Base-by-base conservation (phyloP, 2,888 invertebrate species). In the Brachypalpus laphriformis region DNA sequence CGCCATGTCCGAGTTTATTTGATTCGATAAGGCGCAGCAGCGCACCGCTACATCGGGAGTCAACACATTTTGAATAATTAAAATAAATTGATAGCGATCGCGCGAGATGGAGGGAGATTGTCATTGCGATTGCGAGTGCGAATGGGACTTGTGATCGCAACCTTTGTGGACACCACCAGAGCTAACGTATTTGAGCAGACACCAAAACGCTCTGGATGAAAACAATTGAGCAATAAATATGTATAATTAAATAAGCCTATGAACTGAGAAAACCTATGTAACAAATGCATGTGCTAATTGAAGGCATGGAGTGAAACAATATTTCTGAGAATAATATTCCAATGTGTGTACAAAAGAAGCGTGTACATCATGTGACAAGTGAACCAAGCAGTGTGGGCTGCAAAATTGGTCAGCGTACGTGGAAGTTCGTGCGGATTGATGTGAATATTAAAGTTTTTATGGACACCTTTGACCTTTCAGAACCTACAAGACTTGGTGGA, bases 11-110 rank as follows among this genome's bases (percentile, higher is more conserved):
- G 51, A 81, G 59, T 63, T 54, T 54, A 82, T 72, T 37, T 56
- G 61, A 61, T 66, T 72, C 77, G 72, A 78, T 78, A 78, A 78
- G 66, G 72, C 70, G 63, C 61, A 61, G 5, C 25, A n/a, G 16
- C 18, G 59, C 20, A 9, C 18, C 40, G 22, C 65, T 59, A 45
- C 11, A 74, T 18, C 61, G 42, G 37, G 22, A 61, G 40, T 66
- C 72, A 49, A 74, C 78, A 78, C 72, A 78, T 78, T 74, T 63
- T 78, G 72, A 78, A 83, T 83, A 83, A 83, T 83, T 72, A 83
- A 83, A 83, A 83, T 78, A 74, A 78, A 83, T 83, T 83, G 66
- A 68, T 68, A 74, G 78, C 61, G 25, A 78, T 78, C 65, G 40
- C 37, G 34, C 20, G 42, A 74, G 56, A 70, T 49, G 20, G 66